Percentiles rank a stretch among this genome's conserved stretches.
phyloP scores from a whole-genome alignment of 2,797 vertebrate genomes.

The Enteromius trimaculatus region DNA sequence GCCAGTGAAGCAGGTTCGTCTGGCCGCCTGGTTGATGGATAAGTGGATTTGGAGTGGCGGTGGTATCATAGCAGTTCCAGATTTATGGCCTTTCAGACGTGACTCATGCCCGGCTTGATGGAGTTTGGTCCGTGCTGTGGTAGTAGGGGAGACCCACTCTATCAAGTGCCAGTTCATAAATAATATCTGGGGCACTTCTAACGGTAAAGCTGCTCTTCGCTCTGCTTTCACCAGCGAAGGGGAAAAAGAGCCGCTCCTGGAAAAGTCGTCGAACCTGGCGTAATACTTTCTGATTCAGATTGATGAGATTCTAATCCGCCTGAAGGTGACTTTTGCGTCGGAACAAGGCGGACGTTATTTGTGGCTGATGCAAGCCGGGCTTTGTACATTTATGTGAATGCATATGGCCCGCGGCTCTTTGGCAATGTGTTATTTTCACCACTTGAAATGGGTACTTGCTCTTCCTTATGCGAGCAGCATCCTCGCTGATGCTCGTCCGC shows the following conservation, averaged over 20 bases:
- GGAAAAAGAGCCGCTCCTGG: constrained; percentile 65
- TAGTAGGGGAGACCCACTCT: constrained; percentile 76
- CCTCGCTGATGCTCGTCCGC: constrained; percentile 64
- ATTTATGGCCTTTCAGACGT: constrained; percentile 74
- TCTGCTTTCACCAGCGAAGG: constrained; percentile 64
- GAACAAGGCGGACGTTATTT: constrained; percentile 69
- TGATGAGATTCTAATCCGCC: constrained; percentile 80
- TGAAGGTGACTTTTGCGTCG: constrained; percentile 76
- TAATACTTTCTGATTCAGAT: constrained; percentile 77
- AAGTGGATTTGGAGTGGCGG: constrained; percentile 73
- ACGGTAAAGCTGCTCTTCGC: constrained; percentile 66
- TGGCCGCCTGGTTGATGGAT: constrained; percentile 67
- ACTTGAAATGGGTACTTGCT: constrained; percentile 77
- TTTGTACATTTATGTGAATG: constrained; percentile 63
- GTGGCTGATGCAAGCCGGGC: constrained; percentile 71
- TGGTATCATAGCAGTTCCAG: constrained; percentile 70
- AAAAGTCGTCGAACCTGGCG: constrained; percentile 70
- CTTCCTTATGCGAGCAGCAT: constrained; percentile 58
- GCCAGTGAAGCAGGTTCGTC: constrained; percentile 43
- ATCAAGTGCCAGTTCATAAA: constrained; percentile 80
- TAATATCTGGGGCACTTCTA: constrained; percentile 75
- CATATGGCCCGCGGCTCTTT: constrained; percentile 67
- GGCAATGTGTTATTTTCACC: constrained; percentile 75
- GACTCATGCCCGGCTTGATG: constrained; percentile 72
- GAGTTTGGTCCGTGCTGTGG: constrained; percentile 70